Base-by-base conservation (phyloP, 2,797 vertebrate species). In the Hydrophis major region DNA sequence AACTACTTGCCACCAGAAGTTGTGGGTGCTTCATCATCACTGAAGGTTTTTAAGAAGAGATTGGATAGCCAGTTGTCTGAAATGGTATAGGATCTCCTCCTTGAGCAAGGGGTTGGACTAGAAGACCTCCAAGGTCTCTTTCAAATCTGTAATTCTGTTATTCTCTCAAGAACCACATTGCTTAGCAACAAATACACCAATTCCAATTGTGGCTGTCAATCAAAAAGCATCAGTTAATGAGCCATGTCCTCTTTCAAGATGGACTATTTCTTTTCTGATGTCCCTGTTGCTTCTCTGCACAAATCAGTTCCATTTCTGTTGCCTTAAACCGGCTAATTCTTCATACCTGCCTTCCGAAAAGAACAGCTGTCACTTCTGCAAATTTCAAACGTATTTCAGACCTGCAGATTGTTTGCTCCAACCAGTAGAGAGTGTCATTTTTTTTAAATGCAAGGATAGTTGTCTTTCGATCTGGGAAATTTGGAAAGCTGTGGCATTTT, bases 61-160 rank as follows among this genome's bases (percentile, higher is more conserved):
- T 0, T 66, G 27, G 61, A 66, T 0, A 66, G 1, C 0, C 11
- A 28, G 5, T n/a, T 66, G 27, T 28, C 27, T 0, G 0, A 0
- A 13, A 66, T n/a, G 27, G 10, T 28, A 12, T 1, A 66, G 4
- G 1, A 1, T 28, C 0, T 47, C 61, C 11, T 63, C 4, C 27
- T 10, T 28, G 3, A 63, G 11, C 10, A 63, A 1, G 27, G 61
- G 27, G 61, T 13, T 66, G 27, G 61, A 13, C 61, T 66, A n/a
- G 61, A 66, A 2, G 61, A n/a, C 61, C 61, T 66, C 27, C 61
- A 66, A 66, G 27, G 27, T 13, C 27, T 27, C 27, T n/a, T n/a
- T 4, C 61, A 66, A 13, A 4, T 63, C 27, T 28, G 61, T 63
- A 4, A 28, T 28, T 28, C 27, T 28, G 61, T 63, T 66, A 66